Percentiles rank a stretch among this genome's conserved stretches.
These are phyloP conservation scores for Scaptomyza parva DNA, from an alignment of 2,888 invertebrate species.

Conservation along the genomic window DNA sequence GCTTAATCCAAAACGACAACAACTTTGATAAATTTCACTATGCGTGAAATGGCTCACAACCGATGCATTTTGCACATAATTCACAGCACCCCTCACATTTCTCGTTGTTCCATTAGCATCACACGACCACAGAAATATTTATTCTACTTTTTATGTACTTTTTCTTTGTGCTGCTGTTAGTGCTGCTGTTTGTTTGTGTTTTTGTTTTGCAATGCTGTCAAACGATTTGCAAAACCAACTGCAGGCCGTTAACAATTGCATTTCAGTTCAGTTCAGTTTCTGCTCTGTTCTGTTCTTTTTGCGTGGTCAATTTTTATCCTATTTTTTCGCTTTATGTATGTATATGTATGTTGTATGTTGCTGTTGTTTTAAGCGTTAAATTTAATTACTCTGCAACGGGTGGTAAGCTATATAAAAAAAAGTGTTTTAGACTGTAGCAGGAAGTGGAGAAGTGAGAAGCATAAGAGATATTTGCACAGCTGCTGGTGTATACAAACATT, in stretches of 20 bases:
- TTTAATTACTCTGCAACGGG: constrained; percentile 72
- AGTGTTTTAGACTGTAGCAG: constrained; percentile 16
- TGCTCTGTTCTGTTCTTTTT: constrained; percentile 48
- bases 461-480: constrained; percentile 65
- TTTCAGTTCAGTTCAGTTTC: constrained; percentile 46
- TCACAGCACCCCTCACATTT: constrained; percentile 47
- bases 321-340: constrained; percentile 8
- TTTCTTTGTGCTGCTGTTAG: background rate
- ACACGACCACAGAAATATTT: constrained; percentile 68
- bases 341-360: constrained; percentile 13
- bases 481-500: constrained; percentile 47
- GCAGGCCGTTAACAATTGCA: constrained; percentile 67
- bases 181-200: background rate
- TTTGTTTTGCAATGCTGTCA: constrained; percentile 54
- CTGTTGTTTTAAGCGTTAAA: constrained; percentile 74
- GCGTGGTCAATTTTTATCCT: constrained; percentile 52
- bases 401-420: constrained; percentile 35
- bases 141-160: constrained; percentile 50
- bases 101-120: constrained; percentile 25
- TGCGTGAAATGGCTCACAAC: constrained; percentile 48
- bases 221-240: constrained; percentile 78
- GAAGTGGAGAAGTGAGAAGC: constrained; percentile 1
- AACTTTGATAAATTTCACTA: constrained; percentile 50
- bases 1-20: constrained; percentile 48
- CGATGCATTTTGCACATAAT: constrained; percentile 65